Evolutionary conservation across 2,888 invertebrate species (phyloP), one percentile per base, ranked within the genome.

Genomic region (Globia sparganii): DNA sequence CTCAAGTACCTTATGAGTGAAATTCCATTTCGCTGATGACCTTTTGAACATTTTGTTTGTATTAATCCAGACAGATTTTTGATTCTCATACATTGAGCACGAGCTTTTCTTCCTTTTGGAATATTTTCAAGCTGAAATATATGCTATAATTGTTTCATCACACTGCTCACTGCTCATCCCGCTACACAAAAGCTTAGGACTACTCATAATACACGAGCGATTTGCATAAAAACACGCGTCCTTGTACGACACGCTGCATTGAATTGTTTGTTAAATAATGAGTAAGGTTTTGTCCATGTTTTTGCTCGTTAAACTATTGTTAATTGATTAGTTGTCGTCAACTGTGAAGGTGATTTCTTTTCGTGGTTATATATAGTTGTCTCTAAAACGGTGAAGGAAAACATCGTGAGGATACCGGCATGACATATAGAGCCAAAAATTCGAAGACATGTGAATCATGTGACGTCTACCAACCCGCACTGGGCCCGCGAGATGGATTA

Each of bases 191-290:
- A 62, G 53, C 66, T 61, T 75, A 53, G 34, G 43, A 53, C 43
- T 56, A 61, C 15, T 18, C n/a, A 25, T 68, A 18, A 65, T 31
- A 72, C 40, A 69, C 40, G 3, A 49, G 1, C 66, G 13, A 80
- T 82, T 76, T 79, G 69, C 84, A 84, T 77, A 73, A 85, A 66
- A 79, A 75, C 70, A 28, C 25, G 4, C 59, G 77, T 80, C 85
- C 86, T 78, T 80, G 75, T 40, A 18, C 71, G 78, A 61, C 67
- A 76, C 56, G 77, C 81, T 86, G 84, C 74, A 81, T 78, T 75
- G 79, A 77, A 77, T 74, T 28, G 72, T 68, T 86, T 86, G 76
- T 37, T 46, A 61, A 72, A 43, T 76, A 78, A 78, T 85, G 49
- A 82, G 74, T 49, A 28, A 72, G 43, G 70, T 72, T 80, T 56